A percentile compares a stretch with the other conserved stretches of the same genome.
Evolutionary conservation across 2,113 vertebrate species (phyloP).

Genomic region (Equus quagga): DNA sequence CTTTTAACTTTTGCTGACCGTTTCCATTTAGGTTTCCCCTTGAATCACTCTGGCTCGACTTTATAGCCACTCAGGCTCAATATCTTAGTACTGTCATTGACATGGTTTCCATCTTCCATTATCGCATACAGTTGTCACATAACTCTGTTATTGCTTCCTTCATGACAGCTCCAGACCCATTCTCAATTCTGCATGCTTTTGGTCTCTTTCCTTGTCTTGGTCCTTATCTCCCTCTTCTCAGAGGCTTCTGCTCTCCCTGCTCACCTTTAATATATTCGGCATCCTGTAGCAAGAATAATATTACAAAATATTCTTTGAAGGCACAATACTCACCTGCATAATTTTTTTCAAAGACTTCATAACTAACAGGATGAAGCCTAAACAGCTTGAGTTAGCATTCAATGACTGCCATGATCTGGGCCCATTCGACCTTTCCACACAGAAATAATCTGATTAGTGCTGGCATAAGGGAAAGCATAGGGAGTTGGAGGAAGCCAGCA

Average conservation of each 20-base stretch:
- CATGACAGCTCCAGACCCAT: neutral
- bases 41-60: neutral
- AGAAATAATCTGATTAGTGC: neutral
- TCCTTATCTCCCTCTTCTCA: neutral
- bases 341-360: neutral
- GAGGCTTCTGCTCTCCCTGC: neutral
- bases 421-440: neutral
- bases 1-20: neutral
- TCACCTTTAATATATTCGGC: neutral
- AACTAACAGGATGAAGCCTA: neutral
- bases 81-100: neutral
- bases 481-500: neutral
- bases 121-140: neutral
- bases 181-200: neutral
- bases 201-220: neutral
- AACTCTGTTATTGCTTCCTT: neutral
- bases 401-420: neutral
- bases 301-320: neutral
- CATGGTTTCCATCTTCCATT: neutral
- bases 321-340: neutral
- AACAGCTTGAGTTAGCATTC: neutral
- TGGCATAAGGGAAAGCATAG: neutral
- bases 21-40: constrained; percentile 13
- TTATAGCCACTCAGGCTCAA: neutral
- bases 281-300: neutral